Percentiles rank a stretch among this genome's conserved stretches.
These are phyloP conservation scores for Andrena chrysosceles DNA, from an alignment of 2,888 invertebrate genomes.

Conservation along the genomic window DNA sequence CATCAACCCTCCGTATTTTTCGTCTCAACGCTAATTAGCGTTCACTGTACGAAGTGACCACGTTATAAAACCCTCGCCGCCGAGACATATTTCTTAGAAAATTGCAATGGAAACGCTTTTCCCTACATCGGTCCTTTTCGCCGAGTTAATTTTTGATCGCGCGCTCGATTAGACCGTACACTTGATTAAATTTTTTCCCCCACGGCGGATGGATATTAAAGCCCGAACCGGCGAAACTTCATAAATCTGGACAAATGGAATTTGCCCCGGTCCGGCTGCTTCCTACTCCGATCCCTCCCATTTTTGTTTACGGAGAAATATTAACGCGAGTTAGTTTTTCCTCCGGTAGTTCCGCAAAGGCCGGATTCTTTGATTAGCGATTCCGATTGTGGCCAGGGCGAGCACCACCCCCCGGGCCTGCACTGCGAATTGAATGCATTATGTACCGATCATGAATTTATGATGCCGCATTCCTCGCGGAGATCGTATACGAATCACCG, in stretches of 20 bases:
- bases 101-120: neutral
- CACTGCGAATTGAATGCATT: constrained; percentile 35
- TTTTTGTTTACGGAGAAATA: constrained; percentile 45
- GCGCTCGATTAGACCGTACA: constrained; percentile 30
- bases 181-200: constrained; percentile 48
- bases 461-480: constrained; percentile 26
- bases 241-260: constrained; percentile 49
- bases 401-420: neutral
- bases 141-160: constrained; percentile 35
- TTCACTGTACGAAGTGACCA: constrained; percentile 22
- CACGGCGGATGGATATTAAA: constrained; percentile 32
- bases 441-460: constrained; percentile 45
- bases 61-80: neutral
- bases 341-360: constrained; percentile 18
- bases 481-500: neutral
- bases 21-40: constrained; percentile 51
- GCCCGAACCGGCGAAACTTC: constrained; percentile 10
- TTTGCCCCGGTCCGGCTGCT: constrained; percentile 10
- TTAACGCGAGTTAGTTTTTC: constrained; percentile 42
- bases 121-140: neutral
- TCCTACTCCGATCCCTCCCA: neutral
- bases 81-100: neutral
- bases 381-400: constrained; percentile 47
- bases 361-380: constrained; percentile 55
- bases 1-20: constrained; percentile 26